phyloP scores from a whole-genome alignment of 2,888 invertebrate species.

The Sarcophaga subvicina region DNA sequence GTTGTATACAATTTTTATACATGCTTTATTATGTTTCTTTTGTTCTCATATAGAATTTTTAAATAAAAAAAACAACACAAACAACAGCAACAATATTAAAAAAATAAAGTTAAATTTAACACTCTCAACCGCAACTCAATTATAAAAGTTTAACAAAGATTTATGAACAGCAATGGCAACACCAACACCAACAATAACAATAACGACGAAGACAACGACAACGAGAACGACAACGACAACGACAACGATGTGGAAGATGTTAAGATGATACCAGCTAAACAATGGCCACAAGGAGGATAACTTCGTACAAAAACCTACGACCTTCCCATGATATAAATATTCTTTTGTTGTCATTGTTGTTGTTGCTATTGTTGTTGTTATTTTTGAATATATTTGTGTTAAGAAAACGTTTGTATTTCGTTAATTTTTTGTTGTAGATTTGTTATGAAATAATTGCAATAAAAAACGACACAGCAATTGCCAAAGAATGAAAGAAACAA shows the following conservation, averaged over 20 bases:
- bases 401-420: constrained; percentile 25
- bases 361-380: background rate
- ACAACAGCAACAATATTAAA: background rate
- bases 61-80: background rate
- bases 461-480: no score
- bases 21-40: background rate
- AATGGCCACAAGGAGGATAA: background rate
- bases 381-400: constrained; percentile 28
- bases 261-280: constrained; percentile 20
- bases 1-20: constrained; percentile 21
- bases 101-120: constrained; percentile 42
- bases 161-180: constrained; percentile 2
- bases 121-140: constrained; percentile 52
- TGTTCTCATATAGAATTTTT: background rate
- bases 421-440: constrained; percentile 1
- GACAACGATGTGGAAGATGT: no score
- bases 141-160: constrained; percentile 56
- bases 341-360: no score
- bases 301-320: no score
- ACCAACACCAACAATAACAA: no score
- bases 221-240: no score
- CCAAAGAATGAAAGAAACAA: background rate
- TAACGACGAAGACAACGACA: no score
- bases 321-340: no score
- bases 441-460: constrained; percentile 6